Conservation (phyloP, 2,888 invertebrate genomes). For the Bugula neritina region DNA sequence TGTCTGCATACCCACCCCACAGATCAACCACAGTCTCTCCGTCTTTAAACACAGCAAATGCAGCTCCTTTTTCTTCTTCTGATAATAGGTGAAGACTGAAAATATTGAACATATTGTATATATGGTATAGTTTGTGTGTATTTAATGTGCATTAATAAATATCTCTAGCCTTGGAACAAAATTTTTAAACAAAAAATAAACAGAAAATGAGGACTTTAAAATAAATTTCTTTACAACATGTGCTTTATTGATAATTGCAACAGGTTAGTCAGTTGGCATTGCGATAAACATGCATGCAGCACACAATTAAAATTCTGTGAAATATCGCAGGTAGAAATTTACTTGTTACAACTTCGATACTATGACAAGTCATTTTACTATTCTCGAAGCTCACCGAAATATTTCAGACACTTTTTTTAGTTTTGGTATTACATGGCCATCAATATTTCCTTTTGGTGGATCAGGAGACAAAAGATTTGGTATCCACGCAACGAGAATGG, state of each 20-base stretch:
- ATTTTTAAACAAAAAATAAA: too few species aligned
- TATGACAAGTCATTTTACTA: too few species aligned
- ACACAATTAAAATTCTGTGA: too few species aligned
- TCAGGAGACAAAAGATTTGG: slow-evolving; percentile 17
- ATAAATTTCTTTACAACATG: too few species aligned
- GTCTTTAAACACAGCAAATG: slow-evolving; percentile 41
- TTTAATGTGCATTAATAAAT: too few species aligned
- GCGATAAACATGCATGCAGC: too few species aligned
- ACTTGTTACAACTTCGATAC: too few species aligned
- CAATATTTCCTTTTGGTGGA: slow-evolving; percentile 23
- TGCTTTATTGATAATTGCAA: too few species aligned
- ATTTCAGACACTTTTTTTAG: slow-evolving; percentile 19
- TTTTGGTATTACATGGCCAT: slow-evolving; percentile 3
- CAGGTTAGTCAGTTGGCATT: too few species aligned
- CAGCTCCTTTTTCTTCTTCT: slow-evolving; percentile 34
- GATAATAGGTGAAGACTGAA: slow-evolving; percentile 16
- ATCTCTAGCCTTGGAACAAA: too few species aligned
- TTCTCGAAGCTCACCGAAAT: slow-evolving; percentile 10
- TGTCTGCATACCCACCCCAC: slow-evolving; percentile 48
- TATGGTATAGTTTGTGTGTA: neutral
- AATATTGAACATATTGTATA: neutral
- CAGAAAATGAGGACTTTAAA: too few species aligned
- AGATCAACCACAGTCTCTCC: slow-evolving; percentile 45
- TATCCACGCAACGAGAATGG: slow-evolving; percentile 16
- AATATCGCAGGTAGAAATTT: too few species aligned